Percentiles rank a stretch among this genome's conserved stretches.
phyloP scores from a whole-genome alignment of 2,113 vertebrate species.

The Phrynosoma platyrhinos region DNA sequence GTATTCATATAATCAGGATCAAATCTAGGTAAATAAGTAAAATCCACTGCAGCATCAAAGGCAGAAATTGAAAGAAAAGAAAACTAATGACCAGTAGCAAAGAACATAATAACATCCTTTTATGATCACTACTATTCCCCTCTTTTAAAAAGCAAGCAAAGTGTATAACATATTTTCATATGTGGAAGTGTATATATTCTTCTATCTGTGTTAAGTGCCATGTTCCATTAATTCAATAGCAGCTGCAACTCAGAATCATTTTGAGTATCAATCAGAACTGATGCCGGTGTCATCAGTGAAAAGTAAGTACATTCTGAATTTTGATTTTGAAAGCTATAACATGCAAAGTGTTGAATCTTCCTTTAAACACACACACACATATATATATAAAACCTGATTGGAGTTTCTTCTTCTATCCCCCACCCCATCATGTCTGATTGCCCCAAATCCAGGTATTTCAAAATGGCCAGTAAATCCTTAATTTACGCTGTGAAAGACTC shows the following conservation, averaged over 20 bases:
- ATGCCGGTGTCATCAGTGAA: slow-evolving; percentile 49
- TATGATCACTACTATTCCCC: slow-evolving; percentile 15
- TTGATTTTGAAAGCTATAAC: slow-evolving; percentile 42
- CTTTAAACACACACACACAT: background rate
- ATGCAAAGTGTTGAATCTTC: slow-evolving; percentile 33
- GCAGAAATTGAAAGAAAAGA: slow-evolving; percentile 15
- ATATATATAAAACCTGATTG: background rate
- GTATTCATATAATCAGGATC: background rate
- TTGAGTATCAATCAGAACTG: slow-evolving; percentile 62
- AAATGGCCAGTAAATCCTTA: slow-evolving; percentile 65
- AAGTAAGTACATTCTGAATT: slow-evolving; percentile 37
- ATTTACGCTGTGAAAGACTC: slow-evolving; percentile 56
- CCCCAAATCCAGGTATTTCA: slow-evolving; percentile 56
- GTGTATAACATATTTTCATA: slow-evolving; percentile 47
- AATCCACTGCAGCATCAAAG: background rate
- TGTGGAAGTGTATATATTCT: slow-evolving; percentile 37
- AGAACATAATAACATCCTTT: slow-evolving; percentile 30
- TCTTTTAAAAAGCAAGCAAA: slow-evolving; percentile 25
- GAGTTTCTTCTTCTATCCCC: background rate
- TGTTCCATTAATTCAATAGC: slow-evolving; percentile 64
- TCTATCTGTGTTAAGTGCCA: slow-evolving; percentile 55
- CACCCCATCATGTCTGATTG: background rate
- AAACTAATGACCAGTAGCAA: slow-evolving; percentile 29
- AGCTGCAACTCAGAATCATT: slow-evolving; percentile 68
- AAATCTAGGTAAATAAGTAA: slow-evolving; percentile 18